These are phyloP conservation scores for Microcebus tavaratra DNA, from an alignment of 2,113 vertebrate species.

Conservation along the genomic window DNA sequence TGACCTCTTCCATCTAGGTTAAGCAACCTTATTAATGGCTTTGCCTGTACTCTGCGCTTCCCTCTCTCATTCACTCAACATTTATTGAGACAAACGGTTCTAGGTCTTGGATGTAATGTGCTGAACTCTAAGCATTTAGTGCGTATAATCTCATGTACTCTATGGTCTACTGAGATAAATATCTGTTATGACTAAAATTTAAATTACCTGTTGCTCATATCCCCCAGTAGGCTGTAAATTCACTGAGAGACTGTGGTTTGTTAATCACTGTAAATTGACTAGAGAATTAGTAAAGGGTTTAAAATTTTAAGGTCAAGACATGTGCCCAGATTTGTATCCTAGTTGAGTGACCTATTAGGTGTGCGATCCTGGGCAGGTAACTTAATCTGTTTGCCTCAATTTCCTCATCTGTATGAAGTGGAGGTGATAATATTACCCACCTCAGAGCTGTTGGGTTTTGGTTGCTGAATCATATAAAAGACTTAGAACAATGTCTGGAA, in stretches of 20 bases:
- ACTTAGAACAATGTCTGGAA: neutral
- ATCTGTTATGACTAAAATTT: neutral
- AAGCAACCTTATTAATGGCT: neutral
- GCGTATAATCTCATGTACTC: neutral
- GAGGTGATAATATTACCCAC: slow-evolving; percentile 4
- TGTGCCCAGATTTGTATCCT: neutral
- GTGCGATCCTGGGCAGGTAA: neutral
- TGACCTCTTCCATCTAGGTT: neutral
- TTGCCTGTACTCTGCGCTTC: neutral
- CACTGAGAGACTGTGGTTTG: neutral
- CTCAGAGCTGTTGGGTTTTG: neutral
- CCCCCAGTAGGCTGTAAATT: neutral
- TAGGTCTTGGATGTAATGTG: neutral
- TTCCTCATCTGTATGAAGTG: neutral
- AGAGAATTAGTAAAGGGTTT: neutral
- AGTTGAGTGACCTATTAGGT: neutral
- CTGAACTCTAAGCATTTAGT: neutral
- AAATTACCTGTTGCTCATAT: neutral
- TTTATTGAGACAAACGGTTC: neutral
- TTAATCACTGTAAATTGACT: slow-evolving; percentile 16
- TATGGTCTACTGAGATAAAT: neutral
- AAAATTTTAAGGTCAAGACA: neutral
- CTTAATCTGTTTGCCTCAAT: neutral
- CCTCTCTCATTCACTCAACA: neutral
- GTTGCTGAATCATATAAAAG: neutral